A percentile compares a stretch with the other conserved stretches of the same genome.
phyloP scores from a whole-genome alignment of 2,888 invertebrate species.

The Biston stratarius region DNA sequence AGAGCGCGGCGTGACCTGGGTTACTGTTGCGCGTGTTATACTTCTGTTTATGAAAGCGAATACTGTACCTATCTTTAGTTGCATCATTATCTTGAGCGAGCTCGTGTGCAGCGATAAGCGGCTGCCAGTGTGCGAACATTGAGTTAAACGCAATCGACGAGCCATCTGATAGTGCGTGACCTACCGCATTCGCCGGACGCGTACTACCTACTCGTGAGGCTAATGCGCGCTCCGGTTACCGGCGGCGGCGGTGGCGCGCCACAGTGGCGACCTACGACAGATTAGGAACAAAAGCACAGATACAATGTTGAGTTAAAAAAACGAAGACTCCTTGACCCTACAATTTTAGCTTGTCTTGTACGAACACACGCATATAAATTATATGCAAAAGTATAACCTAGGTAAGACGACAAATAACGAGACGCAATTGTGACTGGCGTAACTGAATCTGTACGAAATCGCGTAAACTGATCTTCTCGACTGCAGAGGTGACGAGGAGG shows the following conservation, averaged over 20 bases:
- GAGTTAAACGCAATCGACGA: constrained; percentile 48
- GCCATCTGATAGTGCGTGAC: constrained; percentile 58
- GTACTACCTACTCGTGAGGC: constrained; percentile 26
- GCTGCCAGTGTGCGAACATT: constrained; percentile 41
- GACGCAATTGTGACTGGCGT: no score
- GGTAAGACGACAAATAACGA: no score
- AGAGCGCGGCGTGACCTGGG: constrained; percentile 43
- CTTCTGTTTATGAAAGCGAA: constrained; percentile 27
- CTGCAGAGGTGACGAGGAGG: no score
- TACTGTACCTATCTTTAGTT: constrained; percentile 37
- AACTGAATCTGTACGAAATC: no score
- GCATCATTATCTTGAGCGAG: constrained; percentile 46
- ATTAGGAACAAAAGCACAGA: no score
- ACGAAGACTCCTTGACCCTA: no score
- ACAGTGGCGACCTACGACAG: no score
- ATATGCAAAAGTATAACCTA: no score
- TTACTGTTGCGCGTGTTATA: constrained; percentile 39
- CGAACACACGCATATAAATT: no score
- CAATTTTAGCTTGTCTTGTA: no score
- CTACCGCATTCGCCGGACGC: constrained; percentile 56
- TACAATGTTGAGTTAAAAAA: no score
- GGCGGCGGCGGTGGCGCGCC: neutral
- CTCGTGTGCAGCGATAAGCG: constrained; percentile 50
- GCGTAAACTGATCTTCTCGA: no score
- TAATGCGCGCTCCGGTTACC: constrained; percentile 2